Percentiles rank a stretch among this genome's conserved stretches.
Evolutionary conservation across 2,113 vertebrate species (phyloP).

Genomic region (Deroptyus accipitrinus): DNA sequence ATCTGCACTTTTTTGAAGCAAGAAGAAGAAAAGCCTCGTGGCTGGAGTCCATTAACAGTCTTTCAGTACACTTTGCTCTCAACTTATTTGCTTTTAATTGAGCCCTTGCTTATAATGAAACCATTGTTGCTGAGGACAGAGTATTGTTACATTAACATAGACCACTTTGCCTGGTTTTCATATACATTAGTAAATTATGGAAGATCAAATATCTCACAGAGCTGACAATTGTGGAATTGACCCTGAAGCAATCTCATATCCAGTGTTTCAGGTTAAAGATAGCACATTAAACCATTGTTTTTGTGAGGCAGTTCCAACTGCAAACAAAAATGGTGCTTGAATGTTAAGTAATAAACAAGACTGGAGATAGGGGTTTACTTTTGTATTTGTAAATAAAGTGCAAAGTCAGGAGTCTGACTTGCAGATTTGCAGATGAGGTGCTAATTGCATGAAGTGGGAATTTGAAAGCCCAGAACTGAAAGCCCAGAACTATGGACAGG

Average conservation of each 20-base stretch:
- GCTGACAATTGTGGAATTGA: not conserved
- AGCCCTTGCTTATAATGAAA: not conserved
- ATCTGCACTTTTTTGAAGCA: not conserved
- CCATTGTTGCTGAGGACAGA: not conserved
- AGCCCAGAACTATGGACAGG: not conserved
- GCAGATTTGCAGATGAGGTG: not conserved
- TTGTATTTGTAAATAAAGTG: not conserved
- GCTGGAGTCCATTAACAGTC: not conserved
- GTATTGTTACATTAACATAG: not conserved
- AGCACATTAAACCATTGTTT: not conserved
- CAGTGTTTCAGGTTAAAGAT: not conserved
- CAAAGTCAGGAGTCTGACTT: not conserved
- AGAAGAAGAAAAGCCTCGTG: not conserved
- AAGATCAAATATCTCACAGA: not conserved
- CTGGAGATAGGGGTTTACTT: not conserved
- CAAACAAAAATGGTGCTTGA: not conserved
- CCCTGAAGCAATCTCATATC: not conserved
- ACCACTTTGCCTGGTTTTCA: not conserved
- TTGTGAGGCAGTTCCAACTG: not conserved
- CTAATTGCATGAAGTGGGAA: conserved; percentile 27
- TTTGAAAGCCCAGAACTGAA: not conserved
- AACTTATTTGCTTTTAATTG: not conserved
- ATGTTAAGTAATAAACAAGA: not conserved
- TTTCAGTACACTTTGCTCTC: not conserved
- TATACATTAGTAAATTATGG: not conserved